Base-by-base conservation (phyloP, 2,888 invertebrate species). In the Xestia xanthographa region DNA sequence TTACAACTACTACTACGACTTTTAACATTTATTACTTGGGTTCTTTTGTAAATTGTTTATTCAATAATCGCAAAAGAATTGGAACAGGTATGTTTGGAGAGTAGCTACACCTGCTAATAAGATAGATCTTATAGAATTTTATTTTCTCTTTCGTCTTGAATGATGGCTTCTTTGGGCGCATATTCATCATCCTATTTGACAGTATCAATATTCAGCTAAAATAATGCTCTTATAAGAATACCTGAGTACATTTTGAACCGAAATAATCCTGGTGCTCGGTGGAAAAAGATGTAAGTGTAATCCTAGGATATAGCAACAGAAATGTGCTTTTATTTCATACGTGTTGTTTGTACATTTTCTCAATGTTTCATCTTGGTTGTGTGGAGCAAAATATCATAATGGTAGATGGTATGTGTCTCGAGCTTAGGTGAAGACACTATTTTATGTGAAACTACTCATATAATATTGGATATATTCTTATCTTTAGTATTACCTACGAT, bases 131-230 rank as follows among this genome's bases (percentile, higher is more conserved):
- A 74, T 67, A 78, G 45, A 34, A 72, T 72, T 63, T 72, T 77
- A 75, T 77, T 68, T 71, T 77, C 63, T 62, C 17, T 43, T 73
- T 67, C 70, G n/a, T 60, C 71, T 80, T 77, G 80, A 86, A 79
- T 75, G 77, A 81, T 79, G 77, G 79, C 72, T 66, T 72, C 65
- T 53, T 77, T 67, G 75, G 80, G 80, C 69, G 79, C 81, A 66
- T 80, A 91, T 92, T 88, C 86, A 92, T 92, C 91, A 91, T 86
- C 69, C 50, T 74, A 74, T 86, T 76, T 89, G 91, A 90, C 90
- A 90, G 84, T 88, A 88, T 88, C 88, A 86, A 88, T 89, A 89
- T 87, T 84, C 79, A 70, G 72, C 66, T 69, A 72, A 83, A 87
- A 87, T 78, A 87, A 88, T 87, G 5, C 48, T 50, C 20, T 20